Percentiles rank a stretch among this genome's conserved stretches.
Evolutionary conservation across 2,113 vertebrate genomes (phyloP).

Genomic region (Saccopteryx leptura): DNA sequence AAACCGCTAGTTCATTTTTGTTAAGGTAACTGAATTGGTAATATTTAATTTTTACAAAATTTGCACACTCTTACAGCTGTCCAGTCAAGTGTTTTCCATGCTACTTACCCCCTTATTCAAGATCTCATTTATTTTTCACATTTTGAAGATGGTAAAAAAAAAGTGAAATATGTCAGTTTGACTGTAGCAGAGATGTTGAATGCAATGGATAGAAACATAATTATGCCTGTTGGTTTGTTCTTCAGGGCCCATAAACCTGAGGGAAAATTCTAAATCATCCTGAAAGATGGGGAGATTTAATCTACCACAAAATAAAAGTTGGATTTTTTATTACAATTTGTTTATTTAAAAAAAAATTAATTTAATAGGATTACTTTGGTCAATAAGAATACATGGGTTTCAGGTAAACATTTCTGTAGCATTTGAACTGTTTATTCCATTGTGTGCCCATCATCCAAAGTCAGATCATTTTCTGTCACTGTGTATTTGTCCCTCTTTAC

Average conservation of each 20-base stretch:
- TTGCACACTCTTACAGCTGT: not conserved
- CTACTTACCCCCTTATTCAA: not conserved
- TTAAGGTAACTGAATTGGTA: conserved; percentile 6
- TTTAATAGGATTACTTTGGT: too few relatives aligned
- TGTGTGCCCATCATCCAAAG: too few relatives aligned
- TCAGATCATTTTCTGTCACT: too few relatives aligned
- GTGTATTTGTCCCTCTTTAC: too few relatives aligned
- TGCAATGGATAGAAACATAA: not conserved
- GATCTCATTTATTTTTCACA: not conserved
- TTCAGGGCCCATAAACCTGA: not conserved
- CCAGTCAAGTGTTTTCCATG: not conserved
- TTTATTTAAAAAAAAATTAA: too few relatives aligned
- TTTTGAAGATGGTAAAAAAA: not conserved
- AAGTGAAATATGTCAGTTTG: not conserved
- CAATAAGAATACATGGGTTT: too few relatives aligned
- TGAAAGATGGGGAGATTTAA: not conserved
- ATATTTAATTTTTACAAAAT: conserved; percentile 44
- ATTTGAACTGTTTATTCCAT: too few relatives aligned
- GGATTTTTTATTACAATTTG: not conserved
- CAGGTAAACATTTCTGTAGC: too few relatives aligned
- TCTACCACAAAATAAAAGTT: not conserved
- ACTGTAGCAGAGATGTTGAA: not conserved
- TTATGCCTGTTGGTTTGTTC: not conserved
- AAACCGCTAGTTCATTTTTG: conserved; percentile 13
- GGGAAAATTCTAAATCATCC: not conserved